Base-by-base conservation (phyloP, 2,113 vertebrate species). In the Anoura caudifer region DNA sequence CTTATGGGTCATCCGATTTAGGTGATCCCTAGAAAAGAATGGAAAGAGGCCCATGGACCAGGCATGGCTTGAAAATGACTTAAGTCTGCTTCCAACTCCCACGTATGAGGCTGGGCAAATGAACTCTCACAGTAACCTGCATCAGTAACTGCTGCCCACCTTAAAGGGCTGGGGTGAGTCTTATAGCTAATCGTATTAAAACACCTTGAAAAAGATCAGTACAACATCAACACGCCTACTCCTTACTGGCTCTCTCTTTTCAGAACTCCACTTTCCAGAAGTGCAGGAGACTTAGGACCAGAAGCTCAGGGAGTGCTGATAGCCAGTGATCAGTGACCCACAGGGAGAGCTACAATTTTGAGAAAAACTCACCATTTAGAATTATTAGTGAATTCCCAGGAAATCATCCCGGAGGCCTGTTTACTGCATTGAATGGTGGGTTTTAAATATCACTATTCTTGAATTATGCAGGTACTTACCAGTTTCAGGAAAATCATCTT, bases 121-220 rank as follows among this genome's bases (percentile, higher is more conserved):
- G 47, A 38, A 7, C 26, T 24, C 47, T 31, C 11, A 12, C 33
- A 16, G 22, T 2, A 7, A 3, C 33, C 56, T 31, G 1, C 33
- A 20, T 26, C 56, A 14, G 5, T 28, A 24, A 4, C 33, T 16
- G 36, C n/a, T 17, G 8, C 2, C 31, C 65, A 19, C 52, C 22
- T 38, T 3, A 26, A 22, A 59, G 52, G 20, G 4, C 12, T 7
- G 20, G 3, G 20, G 14, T 12, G 24, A 36, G 22, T 73, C n/a
- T 77, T 33, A 0, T 1, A 7, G 20, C 7, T 61, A 83, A n/a
- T n/a, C 22, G 6, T 4, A 8, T 13, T 17, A 28, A 43, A 12
- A 16, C 5, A 1, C 26, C n/a, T 81, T 26, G 19, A 12, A 11
- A 61, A 36, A 63, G 15, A 61, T n/a, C 38, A 26, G 15, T 1